Base-by-base conservation (phyloP, 2,888 invertebrate genomes). In the Diarsia dahlii region DNA sequence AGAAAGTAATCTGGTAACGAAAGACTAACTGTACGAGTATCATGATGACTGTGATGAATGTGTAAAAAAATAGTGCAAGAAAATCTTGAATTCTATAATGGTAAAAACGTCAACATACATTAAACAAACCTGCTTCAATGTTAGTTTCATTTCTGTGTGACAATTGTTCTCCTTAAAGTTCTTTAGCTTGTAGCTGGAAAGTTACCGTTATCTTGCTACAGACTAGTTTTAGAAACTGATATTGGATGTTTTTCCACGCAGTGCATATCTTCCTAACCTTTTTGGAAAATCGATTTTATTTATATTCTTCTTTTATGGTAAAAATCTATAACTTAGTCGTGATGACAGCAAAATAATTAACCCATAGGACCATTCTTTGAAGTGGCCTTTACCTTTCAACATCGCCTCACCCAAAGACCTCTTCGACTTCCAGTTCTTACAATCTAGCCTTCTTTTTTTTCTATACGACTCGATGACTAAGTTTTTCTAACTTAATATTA, bases 1-100 rank as follows among this genome's bases (percentile, higher is more conserved):
- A 45, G 15, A n/a, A 48, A 60, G 12, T 34, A 18, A 20, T 60
- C 65, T 76, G 65, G 65, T 65, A 66, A 69, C 56, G 18, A 65
- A 81, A 79, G n/a, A 34, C 45, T 39, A 39, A 48, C 39, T 45
- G 0, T 28, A 28, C 28, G 28, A 28, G 28, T 45, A 23, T 10
- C n/a, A n/a, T 18, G 28, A 28, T 28, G n/a, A n/a, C n/a, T n/a
- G 28, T 28, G 28, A 28, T 1, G 28, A 23, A 5, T 46, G 9
- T n/a, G 13, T 20, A 34, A 20, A 52, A 52, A 52, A 23, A 28
- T 28, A 2, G 28, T 8, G 13, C 2, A 39, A 12, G 10, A 23
- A 39, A 58, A 12, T 39, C 46, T 45, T n/a, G 52, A 34, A 10
- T 34, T n/a, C 5, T 56, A 23, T 0, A 46, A 15, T 9, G 10